Conservation (phyloP, 2,797 vertebrate genomes). For the Chloroceryle amazona region DNA sequence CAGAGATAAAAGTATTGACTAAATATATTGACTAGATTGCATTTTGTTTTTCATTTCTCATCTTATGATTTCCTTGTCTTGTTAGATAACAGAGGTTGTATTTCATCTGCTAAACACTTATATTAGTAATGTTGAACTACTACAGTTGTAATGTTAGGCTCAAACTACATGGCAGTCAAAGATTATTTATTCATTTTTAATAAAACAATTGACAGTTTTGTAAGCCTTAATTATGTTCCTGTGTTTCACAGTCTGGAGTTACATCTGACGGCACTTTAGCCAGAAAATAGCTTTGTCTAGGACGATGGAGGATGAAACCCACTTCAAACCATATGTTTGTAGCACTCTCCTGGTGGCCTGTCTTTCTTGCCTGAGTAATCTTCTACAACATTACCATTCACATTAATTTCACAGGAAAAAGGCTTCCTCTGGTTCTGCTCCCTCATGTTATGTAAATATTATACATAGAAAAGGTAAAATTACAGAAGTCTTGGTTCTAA, state of each 20-base stretch:
- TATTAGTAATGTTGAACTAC: neutral
- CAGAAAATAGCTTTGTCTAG: neutral
- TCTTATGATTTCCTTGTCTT: neutral
- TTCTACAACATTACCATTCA: neutral
- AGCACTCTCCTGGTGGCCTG: neutral
- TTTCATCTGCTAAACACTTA: neutral
- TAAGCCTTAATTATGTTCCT: neutral
- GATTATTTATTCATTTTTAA: neutral
- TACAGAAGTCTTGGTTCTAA: neutral
- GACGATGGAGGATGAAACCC: neutral
- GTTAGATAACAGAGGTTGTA: neutral
- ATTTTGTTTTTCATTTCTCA: constrained; percentile 12
- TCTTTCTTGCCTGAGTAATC: neutral
- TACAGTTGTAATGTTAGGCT: neutral
- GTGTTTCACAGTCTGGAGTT: neutral
- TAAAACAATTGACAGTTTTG: neutral
- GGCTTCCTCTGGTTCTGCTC: neutral
- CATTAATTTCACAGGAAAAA: neutral
- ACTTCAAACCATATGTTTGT: neutral
- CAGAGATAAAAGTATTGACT: constrained; percentile 32
- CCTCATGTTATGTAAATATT: neutral
- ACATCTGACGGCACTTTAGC: neutral
- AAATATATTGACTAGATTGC: neutral
- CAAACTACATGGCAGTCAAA: neutral
- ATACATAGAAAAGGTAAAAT: neutral